Conservation (phyloP, 1,140 invertebrate species). For the Oscheius sp. region DNA sequence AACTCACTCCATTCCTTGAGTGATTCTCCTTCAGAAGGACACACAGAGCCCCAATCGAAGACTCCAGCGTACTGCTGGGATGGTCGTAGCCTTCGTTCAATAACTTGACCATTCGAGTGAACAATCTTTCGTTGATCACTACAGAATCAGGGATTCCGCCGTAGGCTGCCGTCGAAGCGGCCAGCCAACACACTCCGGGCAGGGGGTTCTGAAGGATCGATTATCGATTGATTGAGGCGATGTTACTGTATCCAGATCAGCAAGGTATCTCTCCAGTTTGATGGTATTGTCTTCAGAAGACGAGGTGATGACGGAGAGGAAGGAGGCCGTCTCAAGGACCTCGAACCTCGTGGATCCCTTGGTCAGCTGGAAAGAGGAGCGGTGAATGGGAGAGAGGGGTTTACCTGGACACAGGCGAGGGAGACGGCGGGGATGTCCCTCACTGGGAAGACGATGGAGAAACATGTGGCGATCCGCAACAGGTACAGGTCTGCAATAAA, state of each 20-base stretch:
- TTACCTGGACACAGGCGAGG: background rate
- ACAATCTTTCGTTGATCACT: background rate
- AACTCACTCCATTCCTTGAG: conserved; percentile 6
- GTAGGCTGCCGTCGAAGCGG: background rate
- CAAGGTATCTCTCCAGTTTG: background rate
- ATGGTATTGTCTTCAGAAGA: background rate
- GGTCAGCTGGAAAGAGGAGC: background rate
- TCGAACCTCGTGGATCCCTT: background rate
- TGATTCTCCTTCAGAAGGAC: conserved; percentile 10
- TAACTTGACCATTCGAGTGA: conserved; percentile 1
- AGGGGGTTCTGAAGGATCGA: background rate
- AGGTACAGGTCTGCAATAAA: conserved; percentile 12
- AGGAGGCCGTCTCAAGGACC: background rate
- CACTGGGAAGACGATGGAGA: background rate
- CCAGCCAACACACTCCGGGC: background rate
- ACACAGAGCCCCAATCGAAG: conserved; percentile 2
- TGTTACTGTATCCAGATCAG: conserved; percentile 11
- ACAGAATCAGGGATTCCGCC: background rate
- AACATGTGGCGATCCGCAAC: conserved; percentile 22
- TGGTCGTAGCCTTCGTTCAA: conserved; percentile 21
- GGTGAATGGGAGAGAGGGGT: background rate
- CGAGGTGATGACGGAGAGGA: background rate
- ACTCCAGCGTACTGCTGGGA: conserved; percentile 19
- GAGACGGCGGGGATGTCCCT: background rate
- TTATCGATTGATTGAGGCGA: background rate